A percentile compares a stretch with the other conserved stretches of the same genome.
Conservation (phyloP, 1,140 invertebrate genomes). For the Sitodiplosis mosellana region DNA sequence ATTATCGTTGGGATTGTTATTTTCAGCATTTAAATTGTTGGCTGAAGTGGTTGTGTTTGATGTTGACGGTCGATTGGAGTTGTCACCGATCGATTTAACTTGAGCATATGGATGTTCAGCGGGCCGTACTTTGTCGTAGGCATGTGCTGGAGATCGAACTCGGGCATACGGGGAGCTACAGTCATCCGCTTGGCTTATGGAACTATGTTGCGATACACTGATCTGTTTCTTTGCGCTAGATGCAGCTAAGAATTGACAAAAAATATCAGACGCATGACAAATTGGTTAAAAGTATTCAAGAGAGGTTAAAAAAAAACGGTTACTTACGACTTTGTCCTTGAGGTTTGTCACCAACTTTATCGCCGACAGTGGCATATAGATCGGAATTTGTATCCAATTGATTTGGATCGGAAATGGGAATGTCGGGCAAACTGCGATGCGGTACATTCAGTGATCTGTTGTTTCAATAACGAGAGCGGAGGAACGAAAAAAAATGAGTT, state of each 20-base stretch:
- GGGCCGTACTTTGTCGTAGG: slow-evolving; percentile 29
- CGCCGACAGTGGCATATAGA: slow-evolving; percentile 45
- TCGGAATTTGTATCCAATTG: slow-evolving; percentile 39
- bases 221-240: slow-evolving; percentile 23
- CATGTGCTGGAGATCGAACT: slow-evolving; percentile 28
- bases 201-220: slow-evolving; percentile 36
- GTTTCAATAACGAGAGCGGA: not conserved
- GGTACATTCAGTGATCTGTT: slow-evolving; percentile 24
- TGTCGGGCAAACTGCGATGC: slow-evolving; percentile 44
- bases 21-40: not conserved
- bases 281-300: not conserved
- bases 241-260: slow-evolving; percentile 7
- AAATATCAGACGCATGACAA: not conserved
- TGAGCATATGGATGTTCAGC: slow-evolving; percentile 50
- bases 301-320: slow-evolving; percentile 1
- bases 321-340: slow-evolving; percentile 19
- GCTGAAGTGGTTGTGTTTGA: not conserved
- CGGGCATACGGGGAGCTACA: slow-evolving; percentile 37
- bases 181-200: slow-evolving; percentile 36
- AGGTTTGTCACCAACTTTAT: slow-evolving; percentile 25
- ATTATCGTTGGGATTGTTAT: slow-evolving; percentile 2
- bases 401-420: slow-evolving; percentile 32
- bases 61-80: not conserved
- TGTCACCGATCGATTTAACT: slow-evolving; percentile 27
- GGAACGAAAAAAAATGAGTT: not conserved